Percentiles rank a stretch among this genome's conserved stretches.
Evolutionary conservation across 2,797 vertebrate genomes (phyloP).

Genomic region (Hoplostethus mediterraneus): DNA sequence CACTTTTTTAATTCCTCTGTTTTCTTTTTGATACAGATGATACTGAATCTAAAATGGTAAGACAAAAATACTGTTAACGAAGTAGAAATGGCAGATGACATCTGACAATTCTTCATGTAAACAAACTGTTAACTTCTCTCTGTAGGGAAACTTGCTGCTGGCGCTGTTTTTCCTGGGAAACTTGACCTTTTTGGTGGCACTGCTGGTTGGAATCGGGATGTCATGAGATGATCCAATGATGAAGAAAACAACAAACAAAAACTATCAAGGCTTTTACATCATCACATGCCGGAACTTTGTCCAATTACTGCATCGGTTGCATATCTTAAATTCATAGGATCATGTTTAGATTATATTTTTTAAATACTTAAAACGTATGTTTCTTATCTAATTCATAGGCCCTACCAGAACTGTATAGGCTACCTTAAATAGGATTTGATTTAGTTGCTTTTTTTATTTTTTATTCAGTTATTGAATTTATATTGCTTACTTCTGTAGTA

Average conservation of each 20-base stretch:
- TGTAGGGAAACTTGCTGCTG: conserved; percentile 68
- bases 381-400: no score
- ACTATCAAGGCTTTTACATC: no score
- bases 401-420: no score
- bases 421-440: no score
- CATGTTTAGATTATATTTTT: no score
- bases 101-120: background rate
- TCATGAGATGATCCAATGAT: conserved; percentile 35
- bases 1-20: conserved; percentile 4
- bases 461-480: no score
- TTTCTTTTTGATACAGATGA: conserved; percentile 35
- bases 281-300: no score
- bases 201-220: conserved; percentile 83
- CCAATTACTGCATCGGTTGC: no score
- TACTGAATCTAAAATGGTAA: conserved; percentile 45
- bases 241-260: background rate
- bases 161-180: conserved; percentile 79
- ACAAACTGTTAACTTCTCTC: background rate
- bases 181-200: conserved; percentile 78
- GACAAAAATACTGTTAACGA: background rate
- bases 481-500: no score
- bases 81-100: background rate
- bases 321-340: no score
- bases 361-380: no score
- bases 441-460: no score